Evolutionary conservation across 2,797 vertebrate species (phyloP).

Genomic region (Anniella stebbinsi): DNA sequence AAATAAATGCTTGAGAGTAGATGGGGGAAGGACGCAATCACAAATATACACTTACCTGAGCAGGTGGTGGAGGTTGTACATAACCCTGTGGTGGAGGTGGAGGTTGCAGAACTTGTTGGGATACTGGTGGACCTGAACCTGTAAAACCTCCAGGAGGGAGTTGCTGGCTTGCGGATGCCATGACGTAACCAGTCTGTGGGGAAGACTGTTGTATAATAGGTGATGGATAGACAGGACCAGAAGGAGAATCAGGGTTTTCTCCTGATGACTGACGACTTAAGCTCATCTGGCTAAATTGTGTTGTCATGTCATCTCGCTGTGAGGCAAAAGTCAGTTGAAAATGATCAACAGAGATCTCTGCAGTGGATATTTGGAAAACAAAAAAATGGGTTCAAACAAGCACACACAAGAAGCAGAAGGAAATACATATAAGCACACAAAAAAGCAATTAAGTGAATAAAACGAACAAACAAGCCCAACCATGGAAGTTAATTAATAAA

Average conservation of each 20-base stretch:
- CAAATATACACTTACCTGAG: conserved; percentile 81
- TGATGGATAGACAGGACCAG: conserved; percentile 79
- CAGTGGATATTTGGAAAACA: conserved; percentile 34
- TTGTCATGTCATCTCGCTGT: conserved; percentile 91
- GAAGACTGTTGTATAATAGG: conserved; percentile 81
- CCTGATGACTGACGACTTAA: conserved; percentile 88
- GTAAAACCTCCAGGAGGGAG: conserved; percentile 82
- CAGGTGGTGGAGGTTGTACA: conserved; percentile 82
- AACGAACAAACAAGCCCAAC: not conserved
- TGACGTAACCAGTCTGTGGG: conserved; percentile 78
- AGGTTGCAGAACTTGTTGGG: conserved; percentile 81
- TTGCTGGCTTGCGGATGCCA: conserved; percentile 81
- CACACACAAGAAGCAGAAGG: not conserved
- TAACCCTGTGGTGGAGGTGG: conserved; percentile 79
- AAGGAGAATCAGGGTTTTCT: conserved; percentile 84
- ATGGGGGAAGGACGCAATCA: not conserved
- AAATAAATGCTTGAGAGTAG: not conserved
- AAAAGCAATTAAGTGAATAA: conserved; percentile 19
- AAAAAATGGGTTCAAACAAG: conserved; percentile 1
- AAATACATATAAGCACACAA: conserved; percentile 19
- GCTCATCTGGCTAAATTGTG: conserved; percentile 89
- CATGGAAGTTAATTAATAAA: conserved; percentile 13
- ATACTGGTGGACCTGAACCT: conserved; percentile 78
- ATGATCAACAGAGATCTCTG: conserved; percentile 16
- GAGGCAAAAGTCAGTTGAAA: conserved; percentile 53